These are phyloP conservation scores for Eudasyphora cyanicolor DNA, from an alignment of 2,888 invertebrate genomes.

Conservation along the genomic window DNA sequence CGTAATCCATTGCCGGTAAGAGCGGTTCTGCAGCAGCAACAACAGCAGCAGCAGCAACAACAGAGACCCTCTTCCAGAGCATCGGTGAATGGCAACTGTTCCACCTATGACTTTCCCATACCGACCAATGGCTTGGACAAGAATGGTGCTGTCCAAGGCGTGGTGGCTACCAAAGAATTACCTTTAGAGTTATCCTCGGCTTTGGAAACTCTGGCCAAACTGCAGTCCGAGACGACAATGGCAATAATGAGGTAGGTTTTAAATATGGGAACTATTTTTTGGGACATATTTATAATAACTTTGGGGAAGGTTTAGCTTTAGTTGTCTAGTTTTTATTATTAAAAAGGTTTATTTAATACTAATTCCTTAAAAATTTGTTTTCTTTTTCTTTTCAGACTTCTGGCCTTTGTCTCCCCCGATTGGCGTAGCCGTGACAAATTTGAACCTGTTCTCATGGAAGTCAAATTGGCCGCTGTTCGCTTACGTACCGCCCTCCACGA, in stretches of 20 bases:
- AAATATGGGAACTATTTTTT: not conserved
- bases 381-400: conserved; percentile 77
- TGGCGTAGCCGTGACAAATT: conserved; percentile 92
- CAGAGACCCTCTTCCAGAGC: conserved; percentile 61
- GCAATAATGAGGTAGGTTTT: conserved; percentile 85
- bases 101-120: conserved; percentile 84
- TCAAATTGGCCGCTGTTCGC: conserved; percentile 89
- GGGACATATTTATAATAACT: too few relatives aligned
- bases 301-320: too few relatives aligned
- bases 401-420: conserved; percentile 88
- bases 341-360: too few relatives aligned
- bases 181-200: conserved; percentile 89
- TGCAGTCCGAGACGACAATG: conserved; percentile 90
- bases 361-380: not conserved
- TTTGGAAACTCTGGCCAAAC: conserved; percentile 86
- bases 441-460: conserved; percentile 89
- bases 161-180: conserved; percentile 82
- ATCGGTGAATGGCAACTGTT: conserved; percentile 69
- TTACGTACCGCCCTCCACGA: conserved; percentile 91
- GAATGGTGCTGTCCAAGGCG: conserved; percentile 61
- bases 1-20: conserved; percentile 79
- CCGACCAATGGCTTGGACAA: conserved; percentile 73
- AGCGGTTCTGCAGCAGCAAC: conserved; percentile 66
- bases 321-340: too few relatives aligned
- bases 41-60: conserved; percentile 60